Evolutionary conservation across 2,888 invertebrate species (phyloP).

Genomic region (Himalopsyche anomala): DNA sequence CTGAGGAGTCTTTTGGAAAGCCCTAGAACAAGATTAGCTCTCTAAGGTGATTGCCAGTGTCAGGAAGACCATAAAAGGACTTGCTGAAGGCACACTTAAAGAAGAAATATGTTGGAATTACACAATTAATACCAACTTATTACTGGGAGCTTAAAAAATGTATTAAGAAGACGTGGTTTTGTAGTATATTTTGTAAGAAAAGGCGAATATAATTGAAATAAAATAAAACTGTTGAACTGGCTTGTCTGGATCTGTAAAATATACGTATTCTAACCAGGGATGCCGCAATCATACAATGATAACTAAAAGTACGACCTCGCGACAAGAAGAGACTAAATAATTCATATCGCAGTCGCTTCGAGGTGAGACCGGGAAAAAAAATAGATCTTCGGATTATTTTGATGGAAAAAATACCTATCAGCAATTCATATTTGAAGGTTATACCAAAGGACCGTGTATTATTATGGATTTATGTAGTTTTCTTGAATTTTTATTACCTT

Average conservation of each 20-base stretch:
- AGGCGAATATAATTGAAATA: background rate
- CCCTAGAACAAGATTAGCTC: no score
- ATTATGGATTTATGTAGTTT: slow-evolving; percentile 36
- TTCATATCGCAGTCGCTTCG: slow-evolving; percentile 62
- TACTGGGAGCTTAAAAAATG: no score
- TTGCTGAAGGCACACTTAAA: no score
- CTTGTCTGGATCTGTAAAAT: slow-evolving; percentile 43
- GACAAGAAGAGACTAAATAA: slow-evolving; percentile 59
- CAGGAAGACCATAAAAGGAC: no score
- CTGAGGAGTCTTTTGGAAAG: no score
- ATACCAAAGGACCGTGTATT: slow-evolving; percentile 15
- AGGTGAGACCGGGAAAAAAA: slow-evolving; percentile 59
- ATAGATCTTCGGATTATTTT: slow-evolving; percentile 38
- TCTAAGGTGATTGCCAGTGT: no score
- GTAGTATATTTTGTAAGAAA: no score
- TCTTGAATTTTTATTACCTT: slow-evolving; percentile 28
- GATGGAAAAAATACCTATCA: slow-evolving; percentile 34
- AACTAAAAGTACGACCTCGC: slow-evolving; percentile 56
- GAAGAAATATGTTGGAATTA: background rate
- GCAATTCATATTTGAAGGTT: slow-evolving; percentile 42
- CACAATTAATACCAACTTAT: no score
- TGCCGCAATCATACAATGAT: slow-evolving; percentile 59
- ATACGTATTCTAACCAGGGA: slow-evolving; percentile 55
- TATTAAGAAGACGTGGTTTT: no score
- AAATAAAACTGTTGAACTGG: background rate